Evolutionary conservation across 1,140 invertebrate species (phyloP).

Genomic region (Caenorhabditis remanei): DNA sequence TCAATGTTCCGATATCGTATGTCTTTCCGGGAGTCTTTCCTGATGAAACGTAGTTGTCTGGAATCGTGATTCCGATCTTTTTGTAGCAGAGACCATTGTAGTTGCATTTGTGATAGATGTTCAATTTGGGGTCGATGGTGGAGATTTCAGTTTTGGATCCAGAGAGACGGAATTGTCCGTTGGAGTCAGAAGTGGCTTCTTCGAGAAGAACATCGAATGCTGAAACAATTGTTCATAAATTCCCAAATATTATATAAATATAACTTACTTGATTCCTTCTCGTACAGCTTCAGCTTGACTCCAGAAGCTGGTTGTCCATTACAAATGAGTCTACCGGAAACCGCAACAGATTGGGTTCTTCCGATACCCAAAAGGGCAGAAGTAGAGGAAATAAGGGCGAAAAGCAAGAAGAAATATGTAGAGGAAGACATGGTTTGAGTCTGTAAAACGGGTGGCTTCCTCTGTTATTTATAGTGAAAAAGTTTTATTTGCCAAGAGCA

Average conservation of each 20-base stretch:
- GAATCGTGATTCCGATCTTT: conserved; percentile 73
- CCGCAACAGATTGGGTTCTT: conserved; percentile 69
- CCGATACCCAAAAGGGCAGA: conserved; percentile 58
- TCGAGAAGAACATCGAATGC: conserved; percentile 75
- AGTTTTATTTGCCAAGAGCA: conserved; percentile 11
- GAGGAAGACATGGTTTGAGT: conserved; percentile 8
- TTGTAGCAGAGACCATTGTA: conserved; percentile 67
- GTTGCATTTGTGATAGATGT: conserved; percentile 75
- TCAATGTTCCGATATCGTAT: conserved; percentile 72
- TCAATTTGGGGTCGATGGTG: conserved; percentile 75
- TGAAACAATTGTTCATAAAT: not conserved
- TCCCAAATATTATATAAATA: not conserved
- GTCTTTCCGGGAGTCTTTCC: conserved; percentile 68
- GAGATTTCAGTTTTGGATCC: conserved; percentile 76
- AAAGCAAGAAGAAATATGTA: conserved; percentile 38
- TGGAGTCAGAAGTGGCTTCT: conserved; percentile 70
- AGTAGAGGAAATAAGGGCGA: conserved; percentile 46
- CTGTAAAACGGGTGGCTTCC: not conserved
- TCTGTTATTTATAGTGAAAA: conserved; percentile 41
- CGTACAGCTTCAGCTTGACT: conserved; percentile 75
- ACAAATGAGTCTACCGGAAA: conserved; percentile 71
- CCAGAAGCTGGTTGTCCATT: conserved; percentile 70
- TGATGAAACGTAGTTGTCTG: conserved; percentile 71
- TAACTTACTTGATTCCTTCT: conserved; percentile 67
- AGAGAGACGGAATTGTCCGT: conserved; percentile 71